phyloP scores from a whole-genome alignment of 2,113 vertebrate genomes.

The Cyphomyrus discorhynchus region DNA sequence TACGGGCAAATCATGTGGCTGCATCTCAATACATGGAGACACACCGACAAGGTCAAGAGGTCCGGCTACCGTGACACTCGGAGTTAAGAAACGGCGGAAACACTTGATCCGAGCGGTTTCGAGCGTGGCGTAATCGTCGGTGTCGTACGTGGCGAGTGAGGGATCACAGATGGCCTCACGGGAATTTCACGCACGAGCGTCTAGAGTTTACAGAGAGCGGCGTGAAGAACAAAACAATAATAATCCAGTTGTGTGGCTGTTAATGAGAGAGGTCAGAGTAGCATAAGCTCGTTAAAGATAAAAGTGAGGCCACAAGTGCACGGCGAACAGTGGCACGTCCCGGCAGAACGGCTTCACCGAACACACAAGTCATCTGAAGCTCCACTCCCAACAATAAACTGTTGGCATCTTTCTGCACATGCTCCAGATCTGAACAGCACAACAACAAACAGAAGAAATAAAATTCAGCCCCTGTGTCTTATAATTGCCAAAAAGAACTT shows the following conservation, averaged over 20 bases:
- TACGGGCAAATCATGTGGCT: not conserved
- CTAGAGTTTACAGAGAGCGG: not conserved
- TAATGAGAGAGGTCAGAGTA: not conserved
- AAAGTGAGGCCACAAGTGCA: not conserved
- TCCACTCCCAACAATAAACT: not conserved
- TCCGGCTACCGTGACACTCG: not conserved
- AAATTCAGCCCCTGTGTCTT: not conserved
- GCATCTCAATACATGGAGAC: not conserved
- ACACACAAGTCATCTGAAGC: not conserved
- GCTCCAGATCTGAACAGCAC: not conserved
- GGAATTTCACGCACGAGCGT: not conserved
- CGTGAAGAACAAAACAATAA: not conserved
- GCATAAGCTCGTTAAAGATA: not conserved
- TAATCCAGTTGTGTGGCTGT: not conserved
- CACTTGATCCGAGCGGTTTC: not conserved
- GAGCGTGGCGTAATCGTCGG: not conserved
- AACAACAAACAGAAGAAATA: not conserved
- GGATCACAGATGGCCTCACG: not conserved
- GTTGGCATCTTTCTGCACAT: not conserved
- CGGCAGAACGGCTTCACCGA: not conserved
- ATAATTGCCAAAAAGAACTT: not conserved
- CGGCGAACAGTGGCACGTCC: rapidly evolving
- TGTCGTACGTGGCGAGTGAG: not conserved
- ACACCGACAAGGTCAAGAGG: not conserved
- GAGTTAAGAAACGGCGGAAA: not conserved